These are phyloP conservation scores for Oopsacas minuta DNA, from an alignment of 37 sponge, comb jelly and placozoan species.

Conservation along the genomic window DNA sequence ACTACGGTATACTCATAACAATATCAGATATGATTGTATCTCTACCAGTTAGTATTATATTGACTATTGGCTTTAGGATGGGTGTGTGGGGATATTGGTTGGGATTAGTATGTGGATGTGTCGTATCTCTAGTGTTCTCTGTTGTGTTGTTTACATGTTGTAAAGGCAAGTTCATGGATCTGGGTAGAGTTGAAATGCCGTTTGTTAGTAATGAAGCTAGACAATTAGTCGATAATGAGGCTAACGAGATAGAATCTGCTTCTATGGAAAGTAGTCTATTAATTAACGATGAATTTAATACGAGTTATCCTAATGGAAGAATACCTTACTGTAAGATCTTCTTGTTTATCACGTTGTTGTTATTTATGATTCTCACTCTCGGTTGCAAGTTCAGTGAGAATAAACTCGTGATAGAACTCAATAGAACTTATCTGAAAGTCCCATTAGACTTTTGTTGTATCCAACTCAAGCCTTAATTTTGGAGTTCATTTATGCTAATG, in stretches of 20 bases:
- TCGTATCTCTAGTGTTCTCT: neutral
- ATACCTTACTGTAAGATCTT: neutral
- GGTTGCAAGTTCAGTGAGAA: neutral
- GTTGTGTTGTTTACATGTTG: neutral
- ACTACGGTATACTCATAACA: neutral
- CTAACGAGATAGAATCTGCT: neutral
- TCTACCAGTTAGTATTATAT: neutral
- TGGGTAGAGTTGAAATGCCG: neutral
- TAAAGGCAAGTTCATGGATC: neutral
- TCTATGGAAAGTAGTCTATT: neutral
- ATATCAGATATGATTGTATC: slow-evolving; percentile 5
- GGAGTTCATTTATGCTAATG: no score
- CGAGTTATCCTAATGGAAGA: neutral
- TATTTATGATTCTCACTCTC: neutral
- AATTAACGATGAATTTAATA: neutral
- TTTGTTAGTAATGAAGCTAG: neutral
- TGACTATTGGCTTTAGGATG: neutral
- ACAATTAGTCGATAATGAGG: neutral
- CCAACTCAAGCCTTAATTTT: neutral
- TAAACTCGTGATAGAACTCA: neutral
- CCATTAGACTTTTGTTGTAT: neutral
- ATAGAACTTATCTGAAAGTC: neutral
- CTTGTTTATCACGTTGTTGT: neutral
- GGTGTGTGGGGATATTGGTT: slow-evolving; percentile 13
- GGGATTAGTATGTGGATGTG: neutral